Percentiles rank a stretch among this genome's conserved stretches.
phyloP scores from a whole-genome alignment of 2,113 vertebrate genomes.

The Monopterus albus region DNA sequence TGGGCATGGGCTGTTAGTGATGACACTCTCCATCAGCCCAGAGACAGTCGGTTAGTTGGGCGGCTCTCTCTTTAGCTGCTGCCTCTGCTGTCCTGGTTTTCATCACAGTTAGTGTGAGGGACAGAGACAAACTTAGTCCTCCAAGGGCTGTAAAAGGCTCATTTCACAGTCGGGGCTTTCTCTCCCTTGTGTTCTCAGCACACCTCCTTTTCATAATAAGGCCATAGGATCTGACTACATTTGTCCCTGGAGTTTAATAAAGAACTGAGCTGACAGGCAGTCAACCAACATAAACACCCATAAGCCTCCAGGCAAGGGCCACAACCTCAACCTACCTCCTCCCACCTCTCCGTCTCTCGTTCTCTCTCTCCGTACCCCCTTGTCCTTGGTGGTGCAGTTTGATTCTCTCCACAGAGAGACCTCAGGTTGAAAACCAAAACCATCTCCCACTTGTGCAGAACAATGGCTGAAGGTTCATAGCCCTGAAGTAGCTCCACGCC shows the following conservation, averaged over 20 bases:
- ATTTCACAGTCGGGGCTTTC: constrained; percentile 60
- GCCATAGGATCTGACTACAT: constrained; percentile 77
- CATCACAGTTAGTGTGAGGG: constrained; percentile 74
- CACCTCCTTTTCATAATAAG: constrained; percentile 80
- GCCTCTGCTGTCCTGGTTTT: constrained; percentile 67
- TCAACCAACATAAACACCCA: constrained; percentile 80
- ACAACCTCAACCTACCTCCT: constrained; percentile 61
- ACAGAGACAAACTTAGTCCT: constrained; percentile 69
- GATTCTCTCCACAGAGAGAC: constrained; percentile 13
- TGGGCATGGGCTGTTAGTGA: constrained; percentile 69
- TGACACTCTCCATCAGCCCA: constrained; percentile 72
- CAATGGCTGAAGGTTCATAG: constrained; percentile 51
- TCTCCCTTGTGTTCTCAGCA: constrained; percentile 48
- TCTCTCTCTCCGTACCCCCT: constrained; percentile 32
- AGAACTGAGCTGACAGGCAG: constrained; percentile 79
- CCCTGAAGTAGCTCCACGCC: constrained; percentile 33
- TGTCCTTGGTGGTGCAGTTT: constrained; percentile 15
- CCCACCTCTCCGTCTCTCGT: constrained; percentile 42
- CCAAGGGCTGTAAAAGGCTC: constrained; percentile 54
- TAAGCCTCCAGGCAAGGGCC: constrained; percentile 73
- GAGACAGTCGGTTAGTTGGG: constrained; percentile 53
- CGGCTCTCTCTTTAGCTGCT: constrained; percentile 26
- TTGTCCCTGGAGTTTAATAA: constrained; percentile 85
- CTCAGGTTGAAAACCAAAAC: constrained; percentile 41
- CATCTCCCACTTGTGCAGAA: constrained; percentile 53